These are phyloP conservation scores for Fringilla coelebs DNA, from an alignment of 2,797 vertebrate species.

Conservation along the genomic window DNA sequence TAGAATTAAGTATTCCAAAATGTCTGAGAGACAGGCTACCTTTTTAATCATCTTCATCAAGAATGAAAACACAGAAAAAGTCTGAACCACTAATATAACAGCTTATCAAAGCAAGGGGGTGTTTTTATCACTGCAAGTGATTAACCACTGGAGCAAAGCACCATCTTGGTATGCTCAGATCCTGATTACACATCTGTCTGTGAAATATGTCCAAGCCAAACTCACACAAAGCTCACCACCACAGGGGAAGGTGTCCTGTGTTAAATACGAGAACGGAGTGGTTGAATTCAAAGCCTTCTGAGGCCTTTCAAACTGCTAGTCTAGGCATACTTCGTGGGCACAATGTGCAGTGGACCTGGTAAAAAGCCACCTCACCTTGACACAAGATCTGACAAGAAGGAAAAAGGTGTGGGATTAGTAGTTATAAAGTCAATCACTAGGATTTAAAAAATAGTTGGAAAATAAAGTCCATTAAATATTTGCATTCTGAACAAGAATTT, in stretches of 20 bases:
- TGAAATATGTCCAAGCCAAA: neutral
- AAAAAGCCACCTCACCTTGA: neutral
- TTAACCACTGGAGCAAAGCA: neutral
- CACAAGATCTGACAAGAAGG: neutral
- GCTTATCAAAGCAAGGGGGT: neutral
- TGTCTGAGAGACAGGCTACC: neutral
- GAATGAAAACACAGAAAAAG: neutral
- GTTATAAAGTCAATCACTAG: neutral
- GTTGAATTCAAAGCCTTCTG: neutral
- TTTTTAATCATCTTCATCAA: neutral
- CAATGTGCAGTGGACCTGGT: neutral
- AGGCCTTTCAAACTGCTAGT: neutral
- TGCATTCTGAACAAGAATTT: neutral
- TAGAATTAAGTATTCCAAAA: slow-evolving; percentile 1
- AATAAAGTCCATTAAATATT: neutral
- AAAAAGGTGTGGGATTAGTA: neutral
- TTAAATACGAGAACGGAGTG: accelerated
- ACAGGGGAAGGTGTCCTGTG: neutral
- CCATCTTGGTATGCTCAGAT: neutral
- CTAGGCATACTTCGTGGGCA: neutral
- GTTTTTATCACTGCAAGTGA: neutral
- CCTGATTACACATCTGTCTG: neutral
- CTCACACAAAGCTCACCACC: neutral
- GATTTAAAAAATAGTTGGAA: neutral
- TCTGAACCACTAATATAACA: neutral